Base-by-base conservation (phyloP, 35 echinoderm and acorn worm genomes). In the Hemicentrotus pulcherrimus region DNA sequence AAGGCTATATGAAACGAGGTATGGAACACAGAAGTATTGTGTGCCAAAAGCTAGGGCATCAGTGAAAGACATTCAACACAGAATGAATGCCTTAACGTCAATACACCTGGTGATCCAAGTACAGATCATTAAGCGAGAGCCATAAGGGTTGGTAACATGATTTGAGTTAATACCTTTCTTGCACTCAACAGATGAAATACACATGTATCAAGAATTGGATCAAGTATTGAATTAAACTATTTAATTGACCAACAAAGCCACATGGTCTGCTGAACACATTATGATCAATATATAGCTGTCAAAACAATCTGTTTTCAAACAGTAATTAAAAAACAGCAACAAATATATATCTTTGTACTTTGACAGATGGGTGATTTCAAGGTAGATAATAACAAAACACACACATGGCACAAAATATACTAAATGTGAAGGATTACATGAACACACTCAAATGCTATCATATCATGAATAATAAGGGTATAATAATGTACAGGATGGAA, bases 331-430 rank as follows among this genome's bases (percentile, higher is more conserved):
- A 70, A 70, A 78, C 24, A 28, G 5, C 24, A 78, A 78, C 10
- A 78, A 78, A 78, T 28, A 22, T 28, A 78, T 28, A 78, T 78
- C n/a, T 78, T 5, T 28, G 65, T 78, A 78, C 5, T 24, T 24
- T 55, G 14, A 10, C 15, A 78, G 65, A 78, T 78, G 65, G 22
- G 4, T 5, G 22, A 5, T 19, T 24, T 78, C 65, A 78, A 78
- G 65, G 65, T 78, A 78, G 65, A 78, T 78, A n/a, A 70, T 70
- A 24, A n/a, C 19, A 78, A 78, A 78, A 78, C 65, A 78, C 65
- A 78, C 65, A 78, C 65, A 78, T 78, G 65, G 65, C 24, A 78
- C 65, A 78, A 78, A n/a, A 78, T 78, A 78, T 78, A 78, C 65
- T 30, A 78, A 78, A 78, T 70, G 16, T 24, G 61, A 28, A 28